Conservation (phyloP, 2,797 vertebrate genomes). For the Lepilemur ruficaudatus region DNA sequence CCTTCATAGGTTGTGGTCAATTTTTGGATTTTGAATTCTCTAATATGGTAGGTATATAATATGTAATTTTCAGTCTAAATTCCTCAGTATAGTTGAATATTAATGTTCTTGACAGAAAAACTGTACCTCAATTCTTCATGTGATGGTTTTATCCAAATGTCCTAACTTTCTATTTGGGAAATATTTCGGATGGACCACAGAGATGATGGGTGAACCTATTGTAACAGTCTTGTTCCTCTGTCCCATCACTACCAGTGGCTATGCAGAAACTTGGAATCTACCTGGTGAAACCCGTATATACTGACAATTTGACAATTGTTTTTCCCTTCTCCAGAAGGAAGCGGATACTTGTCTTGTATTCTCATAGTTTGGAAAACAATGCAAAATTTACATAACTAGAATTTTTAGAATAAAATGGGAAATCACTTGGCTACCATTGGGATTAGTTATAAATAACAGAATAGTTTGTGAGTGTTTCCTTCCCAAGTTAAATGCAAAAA, state of each 20-base stretch:
- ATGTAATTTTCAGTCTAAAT: background rate
- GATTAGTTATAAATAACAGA: background rate
- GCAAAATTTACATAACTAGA: background rate
- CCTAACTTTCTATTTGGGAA: background rate
- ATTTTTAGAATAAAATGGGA: constrained; percentile 24
- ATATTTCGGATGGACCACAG: background rate
- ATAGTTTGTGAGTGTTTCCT: background rate
- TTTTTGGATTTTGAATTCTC: background rate
- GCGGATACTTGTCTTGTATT: background rate
- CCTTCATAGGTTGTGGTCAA: background rate
- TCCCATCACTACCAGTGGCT: background rate
- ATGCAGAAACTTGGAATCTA: background rate
- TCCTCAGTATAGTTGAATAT: background rate
- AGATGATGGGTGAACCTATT: background rate
- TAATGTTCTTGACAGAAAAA: background rate
- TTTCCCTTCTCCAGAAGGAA: background rate
- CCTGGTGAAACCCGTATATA: background rate
- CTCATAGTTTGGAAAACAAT: background rate
- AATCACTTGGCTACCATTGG: background rate
- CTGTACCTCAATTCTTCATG: background rate
- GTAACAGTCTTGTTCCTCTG: background rate
- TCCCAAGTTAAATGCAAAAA: background rate
- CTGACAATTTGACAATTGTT: background rate
- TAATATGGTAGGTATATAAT: background rate
- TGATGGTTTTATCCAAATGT: background rate